Evolutionary conservation across 1,140 invertebrate species (phyloP).

Genomic region (Aphaenogaster rudis): DNA sequence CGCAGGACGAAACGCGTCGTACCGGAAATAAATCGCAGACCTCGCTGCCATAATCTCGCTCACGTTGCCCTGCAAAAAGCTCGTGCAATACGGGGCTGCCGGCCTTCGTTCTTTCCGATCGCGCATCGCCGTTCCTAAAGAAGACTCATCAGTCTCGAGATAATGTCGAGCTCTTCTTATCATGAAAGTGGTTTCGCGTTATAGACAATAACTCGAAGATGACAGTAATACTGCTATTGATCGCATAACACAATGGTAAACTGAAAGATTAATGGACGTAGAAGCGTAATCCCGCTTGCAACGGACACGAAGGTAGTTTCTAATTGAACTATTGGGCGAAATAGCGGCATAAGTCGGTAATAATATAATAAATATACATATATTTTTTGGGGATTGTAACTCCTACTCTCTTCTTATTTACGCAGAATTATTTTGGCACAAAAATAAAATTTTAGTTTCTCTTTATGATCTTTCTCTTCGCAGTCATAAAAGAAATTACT

Average conservation of each 20-base stretch:
- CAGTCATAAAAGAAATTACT: background rate
- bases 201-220: conserved; percentile 31
- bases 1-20: conserved; percentile 21
- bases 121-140: conserved; percentile 3
- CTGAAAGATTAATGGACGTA: conserved; percentile 57
- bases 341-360: background rate
- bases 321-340: background rate
- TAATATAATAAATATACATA: background rate
- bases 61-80: conserved; percentile 24
- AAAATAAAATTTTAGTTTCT: background rate
- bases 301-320: background rate
- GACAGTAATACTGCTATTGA: conserved; percentile 40
- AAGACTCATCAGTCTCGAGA: conserved; percentile 46
- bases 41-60: conserved; percentile 44
- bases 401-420: background rate
- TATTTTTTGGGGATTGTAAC: background rate
- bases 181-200: conserved; percentile 1
- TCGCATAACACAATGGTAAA: background rate
- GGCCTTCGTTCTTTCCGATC: background rate
- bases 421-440: background rate
- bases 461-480: background rate
- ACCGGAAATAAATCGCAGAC: conserved; percentile 57
- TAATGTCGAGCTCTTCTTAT: conserved; percentile 38
- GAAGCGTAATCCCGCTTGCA: conserved; percentile 29
- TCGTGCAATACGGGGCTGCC: conserved; percentile 14